A percentile compares a stretch with the other conserved stretches of the same genome.
Conservation (phyloP, 2,113 vertebrate species). For the Periophthalmus modestus region DNA sequence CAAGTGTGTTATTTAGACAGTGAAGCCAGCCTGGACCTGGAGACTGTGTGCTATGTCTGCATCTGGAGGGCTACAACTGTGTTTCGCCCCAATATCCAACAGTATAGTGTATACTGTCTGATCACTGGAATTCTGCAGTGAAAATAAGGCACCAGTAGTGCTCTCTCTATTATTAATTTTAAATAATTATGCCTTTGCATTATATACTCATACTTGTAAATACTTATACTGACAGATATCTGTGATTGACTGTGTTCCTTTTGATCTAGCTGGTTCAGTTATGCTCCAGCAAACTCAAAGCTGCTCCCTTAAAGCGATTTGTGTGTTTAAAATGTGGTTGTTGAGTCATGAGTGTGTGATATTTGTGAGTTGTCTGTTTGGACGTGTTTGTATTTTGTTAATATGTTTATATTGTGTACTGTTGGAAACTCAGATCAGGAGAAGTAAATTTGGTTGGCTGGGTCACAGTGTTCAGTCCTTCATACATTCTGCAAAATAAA, state of each 20-base stretch:
- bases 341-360: slow-evolving; percentile 29
- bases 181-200: slow-evolving; percentile 8
- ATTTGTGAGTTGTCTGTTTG: not conserved
- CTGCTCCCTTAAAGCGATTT: slow-evolving; percentile 40
- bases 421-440: too few species aligned
- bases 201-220: not conserved
- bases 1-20: slow-evolving; percentile 73
- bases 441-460: not conserved
- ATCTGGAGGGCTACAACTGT: slow-evolving; percentile 50
- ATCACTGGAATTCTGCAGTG: too few species aligned
- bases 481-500: not conserved
- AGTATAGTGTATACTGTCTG: slow-evolving; percentile 12
- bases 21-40: slow-evolving; percentile 66
- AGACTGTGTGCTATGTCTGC: slow-evolving; percentile 70
- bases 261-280: not conserved
- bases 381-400: too few species aligned
- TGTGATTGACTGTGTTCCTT: not conserved
- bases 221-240: not conserved
- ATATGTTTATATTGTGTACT: too few species aligned
- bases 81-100: slow-evolving; percentile 47
- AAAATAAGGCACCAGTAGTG: too few species aligned
- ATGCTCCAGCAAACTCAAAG: slow-evolving; percentile 24
- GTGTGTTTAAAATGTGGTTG: slow-evolving; percentile 38
- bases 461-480: not conserved
- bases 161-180: too few species aligned